These are phyloP conservation scores for Corbicula japonica DNA, from an alignment of 2,888 invertebrate species.

Conservation along the genomic window DNA sequence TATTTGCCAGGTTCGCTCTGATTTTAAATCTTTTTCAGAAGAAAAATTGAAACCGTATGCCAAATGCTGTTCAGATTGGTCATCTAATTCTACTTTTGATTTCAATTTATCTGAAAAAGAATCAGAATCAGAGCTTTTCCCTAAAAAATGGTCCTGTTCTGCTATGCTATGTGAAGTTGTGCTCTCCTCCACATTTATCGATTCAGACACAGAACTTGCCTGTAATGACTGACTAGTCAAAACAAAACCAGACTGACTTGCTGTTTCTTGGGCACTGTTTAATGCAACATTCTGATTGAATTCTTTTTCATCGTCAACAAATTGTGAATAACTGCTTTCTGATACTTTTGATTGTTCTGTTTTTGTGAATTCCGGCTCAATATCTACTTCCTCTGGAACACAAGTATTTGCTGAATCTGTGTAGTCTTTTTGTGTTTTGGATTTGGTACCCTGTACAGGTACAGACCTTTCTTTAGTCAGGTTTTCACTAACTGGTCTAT, in stretches of 20 bases:
- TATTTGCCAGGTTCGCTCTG: conserved; percentile 41
- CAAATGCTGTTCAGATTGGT: conserved; percentile 14
- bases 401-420: conserved; percentile 65
- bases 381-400: conserved; percentile 85
- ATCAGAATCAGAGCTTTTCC: conserved; percentile 66
- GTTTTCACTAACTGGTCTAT: conserved; percentile 45
- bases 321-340: too few relatives aligned
- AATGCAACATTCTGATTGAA: too few relatives aligned
- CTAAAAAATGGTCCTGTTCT: conserved; percentile 67
- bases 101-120: conserved; percentile 53
- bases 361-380: conserved; percentile 32
- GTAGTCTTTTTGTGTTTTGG: conserved; percentile 20
- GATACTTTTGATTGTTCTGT: too few relatives aligned
- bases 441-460: not conserved
- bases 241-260: too few relatives aligned
- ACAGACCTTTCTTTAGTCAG: conserved; percentile 87
- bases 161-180: conserved; percentile 4
- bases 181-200: not conserved
- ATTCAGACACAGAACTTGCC: not conserved
- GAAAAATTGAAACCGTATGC: conserved; percentile 29
- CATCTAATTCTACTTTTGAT: conserved; percentile 22
- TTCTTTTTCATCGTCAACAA: too few relatives aligned
- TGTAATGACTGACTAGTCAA: too few relatives aligned
- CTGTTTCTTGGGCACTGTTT: too few relatives aligned
- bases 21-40: conserved; percentile 61